phyloP scores from a whole-genome alignment of 2,113 vertebrate species.

The Salvelinus alpinus region DNA sequence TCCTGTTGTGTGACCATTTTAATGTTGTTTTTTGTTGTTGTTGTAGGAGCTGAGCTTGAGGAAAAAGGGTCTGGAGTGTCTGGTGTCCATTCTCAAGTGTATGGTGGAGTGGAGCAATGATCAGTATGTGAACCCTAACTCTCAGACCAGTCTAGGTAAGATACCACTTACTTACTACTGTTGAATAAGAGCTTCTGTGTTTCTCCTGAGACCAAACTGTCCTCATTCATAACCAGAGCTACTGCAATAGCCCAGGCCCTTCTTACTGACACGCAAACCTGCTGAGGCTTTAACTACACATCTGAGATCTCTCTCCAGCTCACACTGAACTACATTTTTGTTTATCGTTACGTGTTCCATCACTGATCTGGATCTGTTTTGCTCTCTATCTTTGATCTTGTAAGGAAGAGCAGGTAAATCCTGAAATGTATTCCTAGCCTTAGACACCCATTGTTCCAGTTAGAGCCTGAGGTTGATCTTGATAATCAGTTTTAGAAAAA shows the following conservation, averaged over 20 bases:
- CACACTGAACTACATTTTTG: neutral
- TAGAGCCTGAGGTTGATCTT: no score
- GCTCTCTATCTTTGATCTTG: no score
- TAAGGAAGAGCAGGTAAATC: no score
- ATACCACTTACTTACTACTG: no score
- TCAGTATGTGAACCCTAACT: slow-evolving; percentile 91
- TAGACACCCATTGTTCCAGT: no score
- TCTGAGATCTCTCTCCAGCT: neutral
- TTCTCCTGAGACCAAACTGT: no score
- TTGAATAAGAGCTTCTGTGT: no score
- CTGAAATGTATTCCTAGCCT: no score
- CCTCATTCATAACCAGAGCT: no score
- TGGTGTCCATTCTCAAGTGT: slow-evolving; percentile 89
- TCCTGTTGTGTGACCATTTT: neutral
- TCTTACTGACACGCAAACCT: neutral
- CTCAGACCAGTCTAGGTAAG: slow-evolving; percentile 89
- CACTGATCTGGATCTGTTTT: no score
- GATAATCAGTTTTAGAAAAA: no score
- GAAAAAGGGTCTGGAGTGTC: slow-evolving; percentile 88
- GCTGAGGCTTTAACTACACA: neutral
- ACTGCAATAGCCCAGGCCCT: neutral
- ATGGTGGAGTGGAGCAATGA: slow-evolving; percentile 95
- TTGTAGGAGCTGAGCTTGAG: slow-evolving; percentile 85
- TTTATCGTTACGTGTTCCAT: no score
- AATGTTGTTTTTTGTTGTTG: neutral